phyloP scores from a whole-genome alignment of 2,797 vertebrate genomes.

The Myotis myotis region DNA sequence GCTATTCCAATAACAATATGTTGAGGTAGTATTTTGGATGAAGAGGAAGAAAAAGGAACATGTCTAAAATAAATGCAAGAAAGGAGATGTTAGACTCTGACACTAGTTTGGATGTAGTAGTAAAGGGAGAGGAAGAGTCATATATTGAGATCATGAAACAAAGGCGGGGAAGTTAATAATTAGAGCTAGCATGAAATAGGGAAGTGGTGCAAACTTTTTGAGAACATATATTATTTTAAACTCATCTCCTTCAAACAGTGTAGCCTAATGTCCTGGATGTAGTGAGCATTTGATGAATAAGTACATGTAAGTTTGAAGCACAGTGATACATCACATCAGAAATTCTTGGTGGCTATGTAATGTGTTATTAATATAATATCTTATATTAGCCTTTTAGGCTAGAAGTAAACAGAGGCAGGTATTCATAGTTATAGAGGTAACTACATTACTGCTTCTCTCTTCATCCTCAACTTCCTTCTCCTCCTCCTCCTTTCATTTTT shows the following conservation, averaged over 20 bases:
- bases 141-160: background rate
- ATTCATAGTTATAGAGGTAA: background rate
- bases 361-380: background rate
- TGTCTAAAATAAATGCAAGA: background rate
- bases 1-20: background rate
- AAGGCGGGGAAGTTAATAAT: background rate
- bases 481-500: background rate
- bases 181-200: background rate
- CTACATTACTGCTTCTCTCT: background rate
- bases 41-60: background rate
- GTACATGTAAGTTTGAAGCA: background rate
- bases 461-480: background rate
- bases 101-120: background rate
- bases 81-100: background rate
- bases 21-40: background rate
- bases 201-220: background rate
- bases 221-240: background rate
- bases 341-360: background rate
- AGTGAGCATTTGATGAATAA: background rate
- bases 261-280: background rate
- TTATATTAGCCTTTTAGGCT: background rate
- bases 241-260: background rate
- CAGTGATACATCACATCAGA: background rate
- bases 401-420: background rate
- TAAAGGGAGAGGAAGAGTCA: background rate